Percentiles rank a stretch among this genome's conserved stretches.
These are phyloP conservation scores for Peucedramus taeniatus DNA, from an alignment of 2,113 vertebrate species.

Conservation along the genomic window DNA sequence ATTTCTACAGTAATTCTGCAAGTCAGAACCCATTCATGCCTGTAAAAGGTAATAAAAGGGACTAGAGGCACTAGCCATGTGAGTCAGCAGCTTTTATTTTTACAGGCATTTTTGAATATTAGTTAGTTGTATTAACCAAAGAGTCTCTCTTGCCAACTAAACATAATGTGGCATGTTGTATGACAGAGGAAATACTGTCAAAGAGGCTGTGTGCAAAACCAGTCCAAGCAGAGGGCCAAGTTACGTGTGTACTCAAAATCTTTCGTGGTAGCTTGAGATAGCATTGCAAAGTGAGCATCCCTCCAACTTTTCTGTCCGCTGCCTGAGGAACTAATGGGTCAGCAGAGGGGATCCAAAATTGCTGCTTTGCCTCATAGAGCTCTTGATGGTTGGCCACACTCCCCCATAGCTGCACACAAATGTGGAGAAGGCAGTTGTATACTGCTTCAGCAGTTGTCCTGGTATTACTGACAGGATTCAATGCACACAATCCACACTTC, in stretches of 20 bases:
- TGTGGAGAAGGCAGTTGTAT: background rate
- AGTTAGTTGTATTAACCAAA: background rate
- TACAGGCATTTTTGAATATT: background rate
- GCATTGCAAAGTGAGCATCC: background rate
- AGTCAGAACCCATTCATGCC: background rate
- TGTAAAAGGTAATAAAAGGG: slow-evolving; percentile 8
- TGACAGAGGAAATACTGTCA: background rate
- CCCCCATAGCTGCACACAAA: background rate
- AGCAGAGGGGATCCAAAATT: background rate
- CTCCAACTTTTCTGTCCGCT: background rate
- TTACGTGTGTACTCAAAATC: background rate
- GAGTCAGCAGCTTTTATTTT: slow-evolving; percentile 36
- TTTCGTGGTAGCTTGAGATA: background rate
- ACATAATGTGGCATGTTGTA: background rate
- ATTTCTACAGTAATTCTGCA: background rate
- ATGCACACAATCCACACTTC: background rate
- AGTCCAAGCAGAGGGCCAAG: background rate
- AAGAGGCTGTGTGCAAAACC: background rate
- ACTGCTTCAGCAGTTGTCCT: background rate
- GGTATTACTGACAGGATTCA: background rate
- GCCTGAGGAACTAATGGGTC: background rate
- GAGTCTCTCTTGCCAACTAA: background rate
- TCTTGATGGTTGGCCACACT: background rate
- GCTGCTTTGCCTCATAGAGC: background rate
- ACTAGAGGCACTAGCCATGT: background rate